phyloP scores from a whole-genome alignment of 2,113 vertebrate species.

The Pimephales promelas region DNA sequence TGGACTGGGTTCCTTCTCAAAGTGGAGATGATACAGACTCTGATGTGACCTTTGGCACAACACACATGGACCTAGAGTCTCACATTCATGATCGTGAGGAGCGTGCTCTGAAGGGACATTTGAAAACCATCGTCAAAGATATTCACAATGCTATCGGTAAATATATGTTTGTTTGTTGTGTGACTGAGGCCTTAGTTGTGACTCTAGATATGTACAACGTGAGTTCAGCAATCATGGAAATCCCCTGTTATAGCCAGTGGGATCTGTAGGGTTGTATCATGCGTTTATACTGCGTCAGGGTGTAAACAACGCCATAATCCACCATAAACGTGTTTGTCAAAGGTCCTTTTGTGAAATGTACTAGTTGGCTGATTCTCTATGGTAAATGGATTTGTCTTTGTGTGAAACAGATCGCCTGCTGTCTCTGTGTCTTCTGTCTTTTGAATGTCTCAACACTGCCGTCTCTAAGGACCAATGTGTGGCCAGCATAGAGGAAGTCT shows the following conservation, averaged over 20 bases:
- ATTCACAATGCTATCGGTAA: slow-evolving; percentile 88
- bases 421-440: slow-evolving; percentile 87
- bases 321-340: background rate
- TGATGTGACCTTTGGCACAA: slow-evolving; percentile 49
- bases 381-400: slow-evolving; percentile 17
- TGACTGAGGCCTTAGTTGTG: background rate
- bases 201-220: background rate
- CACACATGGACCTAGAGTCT: slow-evolving; percentile 44
- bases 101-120: slow-evolving; percentile 72
- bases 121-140: slow-evolving; percentile 84
- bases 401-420: slow-evolving; percentile 86
- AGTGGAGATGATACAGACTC: slow-evolving; percentile 40
- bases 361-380: background rate
- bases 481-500: slow-evolving; percentile 87
- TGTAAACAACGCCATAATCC: background rate
- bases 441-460: slow-evolving; percentile 84
- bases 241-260: background rate
- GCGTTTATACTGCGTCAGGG: no score
- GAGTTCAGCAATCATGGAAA: background rate
- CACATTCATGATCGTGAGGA: slow-evolving; percentile 59
- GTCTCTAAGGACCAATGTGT: slow-evolving; percentile 85
- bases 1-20: slow-evolving; percentile 68
- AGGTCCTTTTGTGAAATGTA: slow-evolving; percentile 1
- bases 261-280: slow-evolving; percentile 4
- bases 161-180: background rate